Percentiles rank a stretch among this genome's conserved stretches.
phyloP scores from a whole-genome alignment of 2,797 vertebrate genomes.

The Nasua narica region DNA sequence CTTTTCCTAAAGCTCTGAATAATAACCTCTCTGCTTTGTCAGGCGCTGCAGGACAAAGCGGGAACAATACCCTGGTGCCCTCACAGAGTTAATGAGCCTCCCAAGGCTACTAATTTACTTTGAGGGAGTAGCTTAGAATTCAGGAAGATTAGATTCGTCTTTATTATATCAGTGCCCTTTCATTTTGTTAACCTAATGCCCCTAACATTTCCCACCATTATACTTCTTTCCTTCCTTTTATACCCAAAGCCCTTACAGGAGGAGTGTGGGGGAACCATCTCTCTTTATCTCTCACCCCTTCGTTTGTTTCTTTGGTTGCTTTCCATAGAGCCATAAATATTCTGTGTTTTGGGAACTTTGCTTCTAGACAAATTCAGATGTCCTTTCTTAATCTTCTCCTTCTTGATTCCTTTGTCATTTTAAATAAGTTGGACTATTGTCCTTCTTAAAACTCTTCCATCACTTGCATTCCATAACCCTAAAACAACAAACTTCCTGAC shows the following conservation, averaged over 20 bases:
- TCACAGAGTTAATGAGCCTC: conserved; percentile 47
- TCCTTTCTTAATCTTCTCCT: conserved; percentile 17
- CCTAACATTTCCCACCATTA: conserved; percentile 68
- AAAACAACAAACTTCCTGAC: background rate
- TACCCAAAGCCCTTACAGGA: background rate
- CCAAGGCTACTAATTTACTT: conserved; percentile 26
- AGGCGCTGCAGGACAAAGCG: background rate
- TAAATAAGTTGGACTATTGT: background rate
- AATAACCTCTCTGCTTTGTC: conserved; percentile 20
- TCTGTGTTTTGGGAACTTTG: background rate
- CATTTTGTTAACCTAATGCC: conserved; percentile 67
- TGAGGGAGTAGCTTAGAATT: conserved; percentile 46
- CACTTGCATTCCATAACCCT: background rate
- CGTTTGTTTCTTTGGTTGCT: conserved; percentile 44
- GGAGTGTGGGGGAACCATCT: background rate
- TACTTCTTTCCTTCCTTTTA: conserved; percentile 66
- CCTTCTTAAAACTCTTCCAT: background rate
- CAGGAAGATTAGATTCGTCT: conserved; percentile 65
- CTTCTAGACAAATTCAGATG: background rate
- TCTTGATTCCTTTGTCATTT: background rate
- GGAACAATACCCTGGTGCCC: conserved; percentile 38
- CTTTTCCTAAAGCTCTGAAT: conserved; percentile 37
- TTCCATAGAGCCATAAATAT: background rate
- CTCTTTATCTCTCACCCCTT: background rate
- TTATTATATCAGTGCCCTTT: conserved; percentile 58